Evolutionary conservation across 2,888 invertebrate species (phyloP).

Genomic region (Ectemnius lituratus): DNA sequence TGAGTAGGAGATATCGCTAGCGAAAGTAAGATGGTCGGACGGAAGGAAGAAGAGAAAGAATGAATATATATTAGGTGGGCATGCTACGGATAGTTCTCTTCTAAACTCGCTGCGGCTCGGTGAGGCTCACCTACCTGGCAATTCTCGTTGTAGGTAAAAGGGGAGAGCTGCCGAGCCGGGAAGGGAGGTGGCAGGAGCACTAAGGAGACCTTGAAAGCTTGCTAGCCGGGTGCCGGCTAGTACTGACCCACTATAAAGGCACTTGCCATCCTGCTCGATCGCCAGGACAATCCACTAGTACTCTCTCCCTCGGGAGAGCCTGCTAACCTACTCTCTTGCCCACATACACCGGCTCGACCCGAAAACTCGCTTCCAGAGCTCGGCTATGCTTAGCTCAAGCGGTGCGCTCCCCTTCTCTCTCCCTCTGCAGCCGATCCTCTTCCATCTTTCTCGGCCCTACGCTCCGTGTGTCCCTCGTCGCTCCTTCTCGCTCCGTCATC

Average conservation of each 20-base stretch:
- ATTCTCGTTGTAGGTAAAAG: conserved; percentile 65
- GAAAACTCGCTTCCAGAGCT: conserved; percentile 66
- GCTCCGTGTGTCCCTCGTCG: conserved; percentile 34
- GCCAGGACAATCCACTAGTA: conserved; percentile 64
- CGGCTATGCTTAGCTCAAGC: conserved; percentile 57
- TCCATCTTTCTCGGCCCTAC: conserved; percentile 29
- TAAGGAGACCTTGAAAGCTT: conserved; percentile 74
- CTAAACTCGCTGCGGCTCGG: conserved; percentile 58
- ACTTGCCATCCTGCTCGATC: conserved; percentile 75
- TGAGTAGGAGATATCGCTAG: conserved; percentile 10
- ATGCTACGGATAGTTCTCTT: conserved; percentile 56
- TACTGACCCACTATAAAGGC: conserved; percentile 78
- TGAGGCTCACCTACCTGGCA: conserved; percentile 68
- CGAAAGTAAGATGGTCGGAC: conserved; percentile 8
- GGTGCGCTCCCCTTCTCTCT: conserved; percentile 38
- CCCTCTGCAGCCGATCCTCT: conserved; percentile 24
- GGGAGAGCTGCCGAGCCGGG: conserved; percentile 32
- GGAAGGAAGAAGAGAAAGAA: conserved; percentile 46
- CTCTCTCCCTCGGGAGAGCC: conserved; percentile 71
- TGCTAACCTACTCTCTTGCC: conserved; percentile 73
- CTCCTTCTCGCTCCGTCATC: conserved; percentile 6
- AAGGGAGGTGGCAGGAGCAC: conserved; percentile 46
- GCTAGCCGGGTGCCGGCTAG: conserved; percentile 73
- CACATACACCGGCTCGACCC: conserved; percentile 64
- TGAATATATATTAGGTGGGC: conserved; percentile 68